These are phyloP conservation scores for Hymenochirus boettgeri DNA, from an alignment of 2,113 vertebrate species.

Conservation along the genomic window DNA sequence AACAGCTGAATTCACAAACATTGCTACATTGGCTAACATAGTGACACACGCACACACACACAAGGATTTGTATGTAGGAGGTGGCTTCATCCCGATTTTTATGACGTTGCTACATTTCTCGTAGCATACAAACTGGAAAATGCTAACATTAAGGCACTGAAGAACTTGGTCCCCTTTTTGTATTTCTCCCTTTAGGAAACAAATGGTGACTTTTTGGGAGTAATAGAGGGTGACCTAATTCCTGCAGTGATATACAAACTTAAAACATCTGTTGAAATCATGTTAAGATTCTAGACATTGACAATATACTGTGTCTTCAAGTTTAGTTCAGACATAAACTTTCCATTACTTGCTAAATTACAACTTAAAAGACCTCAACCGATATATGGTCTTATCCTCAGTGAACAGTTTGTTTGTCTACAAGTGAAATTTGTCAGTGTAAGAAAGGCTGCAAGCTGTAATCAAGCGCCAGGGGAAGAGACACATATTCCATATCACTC, in stretches of 20 bases:
- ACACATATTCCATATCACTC: too few relatives aligned
- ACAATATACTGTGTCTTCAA: too few relatives aligned
- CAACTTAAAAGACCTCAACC: too few relatives aligned
- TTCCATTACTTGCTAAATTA: too few relatives aligned
- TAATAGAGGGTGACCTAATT: conserved; percentile 18
- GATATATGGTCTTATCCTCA: too few relatives aligned
- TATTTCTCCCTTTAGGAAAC: conserved; percentile 1
- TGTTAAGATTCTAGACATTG: too few relatives aligned
- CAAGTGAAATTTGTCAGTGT: too few relatives aligned
- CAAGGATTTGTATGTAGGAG: neutral
- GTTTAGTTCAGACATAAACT: too few relatives aligned
- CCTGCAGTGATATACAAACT: conserved; percentile 1
- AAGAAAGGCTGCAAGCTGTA: too few relatives aligned
- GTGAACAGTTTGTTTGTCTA: too few relatives aligned
- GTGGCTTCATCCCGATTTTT: neutral
- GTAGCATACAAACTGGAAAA: conserved; percentile 18
- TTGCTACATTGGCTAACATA: conserved; percentile 45
- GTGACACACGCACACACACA: conserved; percentile 1
- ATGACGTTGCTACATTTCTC: neutral
- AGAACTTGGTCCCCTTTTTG: conserved; percentile 21
- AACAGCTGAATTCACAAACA: conserved; percentile 47
- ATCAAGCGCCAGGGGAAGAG: too few relatives aligned
- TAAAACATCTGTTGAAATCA: too few relatives aligned
- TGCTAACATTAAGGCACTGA: conserved; percentile 34
- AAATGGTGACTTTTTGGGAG: conserved; percentile 10